phyloP scores from a whole-genome alignment of 2,797 vertebrate genomes.

The Fistularia tabacaria region DNA sequence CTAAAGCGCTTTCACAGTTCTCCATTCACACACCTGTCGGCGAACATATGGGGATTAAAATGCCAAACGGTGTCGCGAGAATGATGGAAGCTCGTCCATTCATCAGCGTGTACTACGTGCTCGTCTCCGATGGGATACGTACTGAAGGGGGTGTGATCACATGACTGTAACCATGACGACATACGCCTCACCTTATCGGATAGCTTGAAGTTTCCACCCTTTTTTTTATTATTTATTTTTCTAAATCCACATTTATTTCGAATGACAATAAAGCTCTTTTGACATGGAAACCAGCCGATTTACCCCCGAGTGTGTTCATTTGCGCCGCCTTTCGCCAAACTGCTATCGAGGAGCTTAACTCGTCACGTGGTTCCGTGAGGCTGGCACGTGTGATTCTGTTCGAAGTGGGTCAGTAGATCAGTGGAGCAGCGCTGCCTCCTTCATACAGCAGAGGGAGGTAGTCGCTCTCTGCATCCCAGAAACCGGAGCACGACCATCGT shows the following conservation, averaged over 20 bases:
- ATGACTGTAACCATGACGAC: constrained; percentile 28
- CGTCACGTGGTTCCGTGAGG: constrained; percentile 29
- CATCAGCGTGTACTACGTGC: constrained; percentile 26
- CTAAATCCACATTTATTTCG: too few species aligned
- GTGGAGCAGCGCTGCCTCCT: constrained; percentile 51
- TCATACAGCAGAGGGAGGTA: constrained; percentile 40
- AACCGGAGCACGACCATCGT: too few species aligned
- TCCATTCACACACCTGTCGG: background rate
- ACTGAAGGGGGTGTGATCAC: background rate
- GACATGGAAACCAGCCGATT: too few species aligned
- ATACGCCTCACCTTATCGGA: too few species aligned
- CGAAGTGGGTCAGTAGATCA: constrained; percentile 70
- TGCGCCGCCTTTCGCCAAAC: background rate
- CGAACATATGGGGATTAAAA: background rate
- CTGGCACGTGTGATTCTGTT: background rate
- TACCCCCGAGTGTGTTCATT: too few species aligned
- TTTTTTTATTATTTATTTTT: too few species aligned
- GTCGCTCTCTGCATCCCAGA: too few species aligned
- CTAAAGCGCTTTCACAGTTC: too few species aligned
- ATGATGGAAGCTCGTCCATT: constrained; percentile 31
- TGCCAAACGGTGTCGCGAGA: too few species aligned
- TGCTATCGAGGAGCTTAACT: constrained; percentile 5
- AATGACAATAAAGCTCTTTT: too few species aligned
- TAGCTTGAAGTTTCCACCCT: too few species aligned
- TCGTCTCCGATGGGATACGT: constrained; percentile 2